These are phyloP conservation scores for Siniperca knerii DNA, from an alignment of 2,113 vertebrate genomes.

Conservation along the genomic window DNA sequence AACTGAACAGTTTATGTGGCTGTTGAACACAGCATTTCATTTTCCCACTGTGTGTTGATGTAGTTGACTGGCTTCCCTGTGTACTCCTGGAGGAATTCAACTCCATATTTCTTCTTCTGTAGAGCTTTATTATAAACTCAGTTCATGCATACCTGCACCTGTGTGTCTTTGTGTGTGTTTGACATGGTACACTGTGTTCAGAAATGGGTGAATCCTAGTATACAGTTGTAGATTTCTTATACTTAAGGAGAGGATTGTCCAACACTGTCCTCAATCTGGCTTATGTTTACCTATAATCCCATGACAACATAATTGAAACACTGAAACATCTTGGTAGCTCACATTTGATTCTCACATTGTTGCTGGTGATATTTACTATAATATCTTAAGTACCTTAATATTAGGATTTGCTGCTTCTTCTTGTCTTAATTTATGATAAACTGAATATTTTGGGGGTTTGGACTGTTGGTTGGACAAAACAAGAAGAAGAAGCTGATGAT, in stretches of 20 bases:
- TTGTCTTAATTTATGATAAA: too few relatives aligned
- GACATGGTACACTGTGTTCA: background rate
- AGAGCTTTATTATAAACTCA: background rate
- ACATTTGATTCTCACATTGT: background rate
- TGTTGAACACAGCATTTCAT: slow-evolving; percentile 74
- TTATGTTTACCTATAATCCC: background rate
- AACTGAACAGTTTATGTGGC: slow-evolving; percentile 70
- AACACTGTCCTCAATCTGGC: background rate
- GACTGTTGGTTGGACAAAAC: too few relatives aligned
- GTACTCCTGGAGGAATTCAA: slow-evolving; percentile 43
- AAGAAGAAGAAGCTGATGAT: too few relatives aligned
- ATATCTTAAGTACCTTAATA: too few relatives aligned
- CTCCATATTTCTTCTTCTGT: slow-evolving; percentile 43
- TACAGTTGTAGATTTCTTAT: background rate
- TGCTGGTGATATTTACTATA: background rate
- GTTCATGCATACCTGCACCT: slow-evolving; percentile 3
- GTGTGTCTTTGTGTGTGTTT: slow-evolving; percentile 33
- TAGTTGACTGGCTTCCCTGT: slow-evolving; percentile 59
- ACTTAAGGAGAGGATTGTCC: background rate
- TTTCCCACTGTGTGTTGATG: slow-evolving; percentile 68
- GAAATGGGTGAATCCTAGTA: background rate
- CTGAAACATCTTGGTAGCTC: background rate
- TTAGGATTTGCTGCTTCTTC: too few relatives aligned
- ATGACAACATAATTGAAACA: background rate
- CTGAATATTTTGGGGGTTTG: too few relatives aligned